A percentile compares a stretch with the other conserved stretches of the same genome.
phyloP scores from a whole-genome alignment of 2,888 invertebrate species.

The Tenthredo livida region DNA sequence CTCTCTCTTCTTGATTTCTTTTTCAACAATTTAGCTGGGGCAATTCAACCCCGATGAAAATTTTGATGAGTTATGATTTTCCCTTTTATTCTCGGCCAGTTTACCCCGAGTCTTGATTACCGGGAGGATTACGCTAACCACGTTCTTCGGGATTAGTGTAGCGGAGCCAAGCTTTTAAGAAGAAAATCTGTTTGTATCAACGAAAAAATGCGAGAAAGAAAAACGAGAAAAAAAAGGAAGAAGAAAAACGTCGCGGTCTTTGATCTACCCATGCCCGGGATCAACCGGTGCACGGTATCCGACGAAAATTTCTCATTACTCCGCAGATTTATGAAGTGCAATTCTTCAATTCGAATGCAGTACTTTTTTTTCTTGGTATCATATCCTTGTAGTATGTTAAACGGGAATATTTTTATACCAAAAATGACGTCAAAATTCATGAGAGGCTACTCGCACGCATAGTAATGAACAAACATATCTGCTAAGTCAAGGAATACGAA shows the following conservation, averaged over 20 bases:
- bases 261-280: background rate
- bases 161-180: slow-evolving; percentile 25
- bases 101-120: slow-evolving; percentile 45
- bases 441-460: background rate
- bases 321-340: background rate
- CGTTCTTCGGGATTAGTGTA: slow-evolving; percentile 44
- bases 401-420: background rate
- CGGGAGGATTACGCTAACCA: slow-evolving; percentile 44
- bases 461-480: background rate
- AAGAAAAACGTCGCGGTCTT: background rate
- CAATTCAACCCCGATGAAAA: slow-evolving; percentile 27
- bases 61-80: slow-evolving; percentile 49
- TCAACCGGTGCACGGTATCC: slow-evolving; percentile 18
- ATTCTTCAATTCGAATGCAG: background rate
- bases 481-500: background rate
- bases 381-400: background rate
- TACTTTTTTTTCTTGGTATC: background rate
- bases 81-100: slow-evolving; percentile 29
- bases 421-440: background rate
- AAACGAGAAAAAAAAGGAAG: background rate
- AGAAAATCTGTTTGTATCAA: slow-evolving; percentile 46
- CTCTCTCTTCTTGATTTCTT: background rate
- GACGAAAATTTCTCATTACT: background rate
- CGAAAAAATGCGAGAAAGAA: background rate
- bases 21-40: slow-evolving; percentile 24